These are phyloP conservation scores for Tragelaphus oryx DNA, from an alignment of 2,797 vertebrate genomes.

Conservation along the genomic window DNA sequence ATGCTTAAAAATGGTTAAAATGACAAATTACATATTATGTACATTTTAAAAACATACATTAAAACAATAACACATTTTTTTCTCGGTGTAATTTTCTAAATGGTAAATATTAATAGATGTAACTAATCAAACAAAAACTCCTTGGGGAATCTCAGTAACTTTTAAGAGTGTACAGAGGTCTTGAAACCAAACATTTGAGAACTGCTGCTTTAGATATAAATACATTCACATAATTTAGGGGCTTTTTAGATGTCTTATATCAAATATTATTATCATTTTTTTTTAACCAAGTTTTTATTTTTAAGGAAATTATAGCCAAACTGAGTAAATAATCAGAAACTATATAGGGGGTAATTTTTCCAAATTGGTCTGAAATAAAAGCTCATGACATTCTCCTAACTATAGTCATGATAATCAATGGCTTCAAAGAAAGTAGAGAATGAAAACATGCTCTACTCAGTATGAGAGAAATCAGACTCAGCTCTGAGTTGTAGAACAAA, in stretches of 20 bases:
- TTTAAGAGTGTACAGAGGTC: neutral
- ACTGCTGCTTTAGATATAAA: neutral
- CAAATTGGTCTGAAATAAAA: slow-evolving; percentile 17
- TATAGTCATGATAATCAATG: neutral
- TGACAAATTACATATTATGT: neutral
- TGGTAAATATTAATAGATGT: neutral
- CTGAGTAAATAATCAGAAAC: neutral
- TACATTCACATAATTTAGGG: neutral
- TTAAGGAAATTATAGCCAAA: slow-evolving; percentile 5
- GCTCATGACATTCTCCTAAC: neutral
- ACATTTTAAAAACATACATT: neutral
- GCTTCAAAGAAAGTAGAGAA: slow-evolving; percentile 13
- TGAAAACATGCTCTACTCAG: neutral
- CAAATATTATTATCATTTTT: neutral
- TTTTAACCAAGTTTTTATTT: neutral
- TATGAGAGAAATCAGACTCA: neutral
- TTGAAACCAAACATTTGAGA: neutral
- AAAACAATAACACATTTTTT: neutral
- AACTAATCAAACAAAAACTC: neutral
- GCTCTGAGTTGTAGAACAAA: neutral
- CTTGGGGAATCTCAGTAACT: neutral
- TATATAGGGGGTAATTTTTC: neutral
- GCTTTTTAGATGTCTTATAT: neutral
- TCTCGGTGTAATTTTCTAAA: neutral
- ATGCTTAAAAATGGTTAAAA: neutral